Conservation (phyloP, 2,113 vertebrate species). For the Mormyrus lacerda region DNA sequence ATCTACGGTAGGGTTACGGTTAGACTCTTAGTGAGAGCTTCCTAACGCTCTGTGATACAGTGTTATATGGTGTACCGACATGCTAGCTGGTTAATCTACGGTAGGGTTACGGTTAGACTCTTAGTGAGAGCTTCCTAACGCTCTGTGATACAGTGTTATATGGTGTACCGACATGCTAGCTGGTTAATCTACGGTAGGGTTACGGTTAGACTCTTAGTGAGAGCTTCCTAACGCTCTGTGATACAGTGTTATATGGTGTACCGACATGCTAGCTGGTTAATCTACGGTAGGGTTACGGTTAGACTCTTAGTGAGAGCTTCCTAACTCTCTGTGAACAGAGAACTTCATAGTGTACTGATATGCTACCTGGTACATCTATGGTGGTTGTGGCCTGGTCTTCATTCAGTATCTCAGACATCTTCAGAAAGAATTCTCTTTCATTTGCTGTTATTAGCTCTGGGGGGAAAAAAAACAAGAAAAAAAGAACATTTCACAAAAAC, state of each 20-base stretch:
- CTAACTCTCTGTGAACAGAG: neutral
- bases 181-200: constrained; percentile 49
- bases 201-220: too few relatives aligned
- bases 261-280: constrained; percentile 58
- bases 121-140: neutral
- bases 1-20: constrained; percentile 31
- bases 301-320: neutral
- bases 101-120: neutral
- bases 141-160: neutral
- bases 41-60: neutral
- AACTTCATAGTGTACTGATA: neutral
- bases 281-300: constrained; percentile 31
- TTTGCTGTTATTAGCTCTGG: constrained; percentile 52
- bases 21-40: too few relatives aligned
- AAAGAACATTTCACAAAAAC: neutral
- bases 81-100: constrained; percentile 64
- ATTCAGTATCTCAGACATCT: constrained; percentile 60
- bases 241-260: neutral
- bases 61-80: neutral
- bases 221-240: neutral
- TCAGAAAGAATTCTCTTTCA: constrained; percentile 55
- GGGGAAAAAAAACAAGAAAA: constrained; percentile 42
- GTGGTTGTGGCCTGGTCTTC: constrained; percentile 49
- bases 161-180: constrained; percentile 47
- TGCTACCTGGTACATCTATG: constrained; percentile 64